Conservation (phyloP, 1,140 invertebrate genomes). For the Drosophila serrata region DNA sequence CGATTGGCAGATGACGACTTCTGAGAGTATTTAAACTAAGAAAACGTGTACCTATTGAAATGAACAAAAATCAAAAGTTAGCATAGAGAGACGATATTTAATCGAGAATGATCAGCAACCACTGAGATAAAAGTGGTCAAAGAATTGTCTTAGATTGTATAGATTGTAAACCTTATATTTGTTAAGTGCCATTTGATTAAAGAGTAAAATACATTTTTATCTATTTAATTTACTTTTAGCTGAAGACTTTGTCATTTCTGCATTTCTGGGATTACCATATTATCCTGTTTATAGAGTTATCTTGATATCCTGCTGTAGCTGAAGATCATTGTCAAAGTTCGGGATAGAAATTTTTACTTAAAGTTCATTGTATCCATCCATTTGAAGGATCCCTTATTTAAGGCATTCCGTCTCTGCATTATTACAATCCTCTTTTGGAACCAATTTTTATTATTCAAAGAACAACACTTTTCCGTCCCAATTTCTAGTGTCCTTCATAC, state of each 20-base stretch:
- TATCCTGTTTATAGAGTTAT: background rate
- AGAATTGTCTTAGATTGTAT: constrained; percentile 13
- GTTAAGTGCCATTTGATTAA: constrained; percentile 77
- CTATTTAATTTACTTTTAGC: background rate
- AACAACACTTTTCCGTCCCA: background rate
- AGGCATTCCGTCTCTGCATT: too few relatives aligned
- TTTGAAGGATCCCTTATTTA: too few relatives aligned
- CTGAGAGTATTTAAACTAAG: constrained; percentile 38
- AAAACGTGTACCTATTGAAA: constrained; percentile 66
- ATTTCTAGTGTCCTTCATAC: constrained; percentile 46
- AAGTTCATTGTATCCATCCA: too few relatives aligned
- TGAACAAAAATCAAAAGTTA: constrained; percentile 65
- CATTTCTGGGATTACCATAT: background rate
- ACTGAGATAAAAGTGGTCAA: constrained; percentile 5
- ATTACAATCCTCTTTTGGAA: background rate
- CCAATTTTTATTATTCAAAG: background rate
- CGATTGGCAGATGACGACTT: constrained; percentile 4
- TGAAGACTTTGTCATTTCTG: background rate
- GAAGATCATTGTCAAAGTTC: too few relatives aligned
- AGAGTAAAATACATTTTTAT: constrained; percentile 25
- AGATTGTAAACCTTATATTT: constrained; percentile 29
- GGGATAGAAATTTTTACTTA: background rate
- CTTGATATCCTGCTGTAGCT: too few relatives aligned
- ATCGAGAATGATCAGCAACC: constrained; percentile 1
- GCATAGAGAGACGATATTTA: background rate